These are phyloP conservation scores for Syngnathus rostellatus DNA, from an alignment of 2,797 vertebrate species.

Conservation along the genomic window DNA sequence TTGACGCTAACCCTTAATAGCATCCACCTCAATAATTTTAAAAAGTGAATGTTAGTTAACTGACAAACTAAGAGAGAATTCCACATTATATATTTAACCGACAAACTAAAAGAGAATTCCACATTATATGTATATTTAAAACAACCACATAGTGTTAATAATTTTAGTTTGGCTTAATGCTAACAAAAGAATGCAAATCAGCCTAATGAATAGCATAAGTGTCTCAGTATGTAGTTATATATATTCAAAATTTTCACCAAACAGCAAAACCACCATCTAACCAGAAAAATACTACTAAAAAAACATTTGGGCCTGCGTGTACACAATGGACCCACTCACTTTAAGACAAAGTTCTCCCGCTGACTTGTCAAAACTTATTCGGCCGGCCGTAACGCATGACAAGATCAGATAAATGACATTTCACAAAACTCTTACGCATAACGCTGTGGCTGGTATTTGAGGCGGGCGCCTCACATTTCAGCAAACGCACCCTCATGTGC, in stretches of 20 bases:
- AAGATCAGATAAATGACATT: conserved; percentile 30
- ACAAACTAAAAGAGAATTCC: too few relatives aligned
- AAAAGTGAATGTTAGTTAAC: too few relatives aligned
- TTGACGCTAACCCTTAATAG: background rate
- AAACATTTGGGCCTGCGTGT: background rate
- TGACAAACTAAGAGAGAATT: too few relatives aligned
- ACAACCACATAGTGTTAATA: too few relatives aligned
- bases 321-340: background rate
- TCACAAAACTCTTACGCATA: conserved; percentile 48
- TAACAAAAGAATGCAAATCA: too few relatives aligned
- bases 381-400: background rate
- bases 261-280: too few relatives aligned
- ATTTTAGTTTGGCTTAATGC: too few relatives aligned
- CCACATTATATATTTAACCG: too few relatives aligned
- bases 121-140: too few relatives aligned
- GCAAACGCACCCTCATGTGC: conserved; percentile 36
- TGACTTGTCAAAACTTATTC: background rate
- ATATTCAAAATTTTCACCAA: background rate
- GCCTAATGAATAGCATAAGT: too few relatives aligned
- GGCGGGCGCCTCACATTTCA: conserved; percentile 35
- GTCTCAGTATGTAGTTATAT: too few relatives aligned
- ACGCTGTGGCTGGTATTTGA: conserved; percentile 26
- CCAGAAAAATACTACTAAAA: background rate
- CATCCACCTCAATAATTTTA: too few relatives aligned
- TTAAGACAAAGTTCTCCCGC: background rate